Evolutionary conservation across 2,797 vertebrate genomes (phyloP).

Genomic region (Falco cherrug): DNA sequence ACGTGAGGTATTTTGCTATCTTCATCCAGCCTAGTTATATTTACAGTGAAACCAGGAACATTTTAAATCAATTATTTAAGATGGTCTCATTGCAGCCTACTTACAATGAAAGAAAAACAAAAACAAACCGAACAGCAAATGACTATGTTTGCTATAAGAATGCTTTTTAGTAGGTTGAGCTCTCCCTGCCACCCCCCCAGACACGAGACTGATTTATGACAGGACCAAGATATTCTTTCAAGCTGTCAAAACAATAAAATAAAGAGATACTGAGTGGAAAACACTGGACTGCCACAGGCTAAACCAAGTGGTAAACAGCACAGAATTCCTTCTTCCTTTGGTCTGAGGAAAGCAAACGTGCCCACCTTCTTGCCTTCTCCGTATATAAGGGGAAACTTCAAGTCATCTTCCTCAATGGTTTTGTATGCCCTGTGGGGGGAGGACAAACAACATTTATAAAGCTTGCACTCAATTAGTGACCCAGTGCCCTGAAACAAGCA

Average conservation of each 20-base stretch:
- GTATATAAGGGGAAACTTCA: slow-evolving; percentile 98
- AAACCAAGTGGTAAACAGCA: neutral
- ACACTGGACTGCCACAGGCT: slow-evolving; percentile 18
- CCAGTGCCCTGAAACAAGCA: slow-evolving; percentile 32
- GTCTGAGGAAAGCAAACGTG: neutral
- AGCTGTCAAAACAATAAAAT: slow-evolving; percentile 59
- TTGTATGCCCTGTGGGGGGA: slow-evolving; percentile 92
- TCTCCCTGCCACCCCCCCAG: neutral
- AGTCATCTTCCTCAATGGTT: slow-evolving; percentile 96
- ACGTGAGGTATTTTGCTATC: neutral
- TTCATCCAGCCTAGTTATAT: neutral
- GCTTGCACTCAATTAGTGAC: slow-evolving; percentile 64
- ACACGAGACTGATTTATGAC: slow-evolving; percentile 43
- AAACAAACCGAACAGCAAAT: neutral
- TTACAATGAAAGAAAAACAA: neutral
- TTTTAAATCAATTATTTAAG: slow-evolving; percentile 6
- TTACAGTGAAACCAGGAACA: neutral
- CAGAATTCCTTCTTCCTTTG: neutral
- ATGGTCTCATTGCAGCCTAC: neutral
- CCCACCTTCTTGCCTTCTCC: slow-evolving; percentile 99
- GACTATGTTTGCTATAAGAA: neutral
- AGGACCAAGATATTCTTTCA: slow-evolving; percentile 46
- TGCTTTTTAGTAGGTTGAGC: neutral
- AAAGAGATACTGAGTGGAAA: slow-evolving; percentile 28
- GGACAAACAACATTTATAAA: slow-evolving; percentile 68